Evolutionary conservation across 1,140 invertebrate genomes (phyloP).

Genomic region (Diprion similis): DNA sequence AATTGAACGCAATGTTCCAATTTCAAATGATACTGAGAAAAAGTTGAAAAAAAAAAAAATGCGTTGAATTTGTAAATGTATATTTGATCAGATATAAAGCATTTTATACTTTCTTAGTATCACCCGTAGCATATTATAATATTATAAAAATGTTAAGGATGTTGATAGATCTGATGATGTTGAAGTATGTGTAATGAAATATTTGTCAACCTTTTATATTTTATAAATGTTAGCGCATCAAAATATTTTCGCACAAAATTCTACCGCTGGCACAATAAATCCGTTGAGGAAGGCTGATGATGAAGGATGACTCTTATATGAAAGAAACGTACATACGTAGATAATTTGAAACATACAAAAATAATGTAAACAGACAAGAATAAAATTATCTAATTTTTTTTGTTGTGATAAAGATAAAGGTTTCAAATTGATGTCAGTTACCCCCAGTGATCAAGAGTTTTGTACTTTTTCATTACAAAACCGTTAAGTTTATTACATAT

Average conservation of each 20-base stretch:
- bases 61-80: constrained; percentile 4
- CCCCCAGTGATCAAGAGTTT: constrained; percentile 29
- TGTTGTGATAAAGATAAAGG: not conserved
- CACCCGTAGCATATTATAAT: not conserved
- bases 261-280: not conserved
- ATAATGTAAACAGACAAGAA: not conserved
- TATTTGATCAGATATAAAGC: not conserved
- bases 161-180: constrained; percentile 4
- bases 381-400: not conserved
- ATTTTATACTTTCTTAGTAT: not conserved
- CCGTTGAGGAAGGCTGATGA: not conserved
- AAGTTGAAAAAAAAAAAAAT: not conserved
- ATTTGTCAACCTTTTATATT: too few species aligned
- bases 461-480: constrained; percentile 26
- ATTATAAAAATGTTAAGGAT: constrained; percentile 5
- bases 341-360: not conserved
- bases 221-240: too few species aligned
- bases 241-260: too few species aligned
- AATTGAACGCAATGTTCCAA: not conserved
- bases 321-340: too few species aligned
- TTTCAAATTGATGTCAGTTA: constrained; percentile 33
- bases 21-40: not conserved
- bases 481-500: too few species aligned
- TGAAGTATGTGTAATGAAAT: not conserved
- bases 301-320: too few species aligned